Percentiles rank a stretch among this genome's conserved stretches.
These are phyloP conservation scores for Valencia hispanica DNA, from an alignment of 2,797 vertebrate species.

Conservation along the genomic window DNA sequence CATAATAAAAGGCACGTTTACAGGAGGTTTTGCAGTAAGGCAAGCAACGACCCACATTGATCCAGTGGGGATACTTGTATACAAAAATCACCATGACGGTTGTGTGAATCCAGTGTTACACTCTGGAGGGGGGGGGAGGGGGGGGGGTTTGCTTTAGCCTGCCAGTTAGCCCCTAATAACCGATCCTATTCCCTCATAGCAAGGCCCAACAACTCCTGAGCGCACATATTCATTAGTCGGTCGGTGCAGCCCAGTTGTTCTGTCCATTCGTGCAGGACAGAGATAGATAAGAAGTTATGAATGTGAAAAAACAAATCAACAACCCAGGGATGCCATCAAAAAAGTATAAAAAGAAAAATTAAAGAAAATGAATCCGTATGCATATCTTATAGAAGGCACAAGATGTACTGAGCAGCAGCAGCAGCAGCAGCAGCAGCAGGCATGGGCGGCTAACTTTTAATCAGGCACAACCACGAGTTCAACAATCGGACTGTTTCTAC, in stretches of 20 bases:
- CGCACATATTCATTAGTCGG: neutral
- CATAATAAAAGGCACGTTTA: slow-evolving; percentile 39
- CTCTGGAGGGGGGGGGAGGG: slow-evolving; percentile 37
- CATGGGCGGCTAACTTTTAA: too few species aligned
- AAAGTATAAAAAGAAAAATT: neutral
- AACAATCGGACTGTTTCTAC: too few species aligned
- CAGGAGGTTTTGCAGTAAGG: slow-evolving; percentile 14
- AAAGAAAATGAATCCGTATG: neutral
- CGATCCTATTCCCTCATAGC: neutral
- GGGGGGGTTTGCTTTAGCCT: slow-evolving; percentile 48
- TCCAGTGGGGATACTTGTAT: slow-evolving; percentile 30
- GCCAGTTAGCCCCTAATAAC: slow-evolving; percentile 14
- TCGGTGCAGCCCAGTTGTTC: neutral
- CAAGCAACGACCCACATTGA: slow-evolving; percentile 11
- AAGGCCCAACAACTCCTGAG: neutral
- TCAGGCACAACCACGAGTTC: too few species aligned
- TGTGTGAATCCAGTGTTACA: slow-evolving; percentile 58
- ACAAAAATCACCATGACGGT: slow-evolving; percentile 20
- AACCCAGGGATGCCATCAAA: neutral
- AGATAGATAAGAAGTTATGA: neutral
- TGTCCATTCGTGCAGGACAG: neutral
- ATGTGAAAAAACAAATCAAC: too few species aligned
- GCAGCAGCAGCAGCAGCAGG: too few species aligned
- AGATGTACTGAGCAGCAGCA: neutral
- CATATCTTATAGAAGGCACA: neutral